phyloP scores from a whole-genome alignment of 1,140 invertebrate genomes.

The Sycobia sp. region DNA sequence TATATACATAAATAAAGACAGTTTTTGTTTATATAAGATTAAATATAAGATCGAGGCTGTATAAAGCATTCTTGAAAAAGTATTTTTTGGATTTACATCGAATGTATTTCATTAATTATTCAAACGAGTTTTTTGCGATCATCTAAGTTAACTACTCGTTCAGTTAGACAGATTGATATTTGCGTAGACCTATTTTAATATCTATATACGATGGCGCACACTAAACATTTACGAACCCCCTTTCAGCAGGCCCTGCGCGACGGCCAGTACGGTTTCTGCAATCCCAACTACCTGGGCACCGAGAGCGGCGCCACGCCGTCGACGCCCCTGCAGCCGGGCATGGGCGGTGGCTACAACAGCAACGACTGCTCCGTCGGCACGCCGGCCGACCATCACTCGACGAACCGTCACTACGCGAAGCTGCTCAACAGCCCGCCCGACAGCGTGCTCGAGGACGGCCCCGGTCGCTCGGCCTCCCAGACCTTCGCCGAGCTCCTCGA shows the following conservation, averaged over 20 bases:
- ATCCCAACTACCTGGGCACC: constrained; percentile 75
- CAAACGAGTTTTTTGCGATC: too few species aligned
- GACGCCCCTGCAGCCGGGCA: not conserved
- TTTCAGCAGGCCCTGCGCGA: constrained; percentile 54
- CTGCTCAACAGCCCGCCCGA: constrained; percentile 64
- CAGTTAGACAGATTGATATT: too few species aligned
- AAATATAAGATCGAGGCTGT: too few species aligned
- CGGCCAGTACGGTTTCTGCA: constrained; percentile 70
- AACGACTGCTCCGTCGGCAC: constrained; percentile 10
- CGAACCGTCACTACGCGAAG: constrained; percentile 61
- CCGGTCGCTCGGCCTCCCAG: constrained; percentile 57
- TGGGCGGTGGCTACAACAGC: constrained; percentile 17
- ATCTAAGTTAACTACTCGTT: too few species aligned
- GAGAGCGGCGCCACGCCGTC: constrained; percentile 46
- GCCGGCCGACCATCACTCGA: constrained; percentile 27
- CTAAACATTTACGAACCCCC: too few species aligned
- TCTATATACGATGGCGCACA: too few species aligned
- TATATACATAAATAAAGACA: too few species aligned
- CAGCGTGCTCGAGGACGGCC: constrained; percentile 62
- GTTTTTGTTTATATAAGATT: too few species aligned
- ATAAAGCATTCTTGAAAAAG: too few species aligned
- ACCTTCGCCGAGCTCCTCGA: constrained; percentile 57
- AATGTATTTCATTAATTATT: too few species aligned
- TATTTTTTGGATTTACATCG: too few species aligned
- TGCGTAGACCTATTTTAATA: too few species aligned